Evolutionary conservation across 2,888 invertebrate species (phyloP), one percentile per base, ranked within the genome.

Genomic region (Eupithecia centaureata): DNA sequence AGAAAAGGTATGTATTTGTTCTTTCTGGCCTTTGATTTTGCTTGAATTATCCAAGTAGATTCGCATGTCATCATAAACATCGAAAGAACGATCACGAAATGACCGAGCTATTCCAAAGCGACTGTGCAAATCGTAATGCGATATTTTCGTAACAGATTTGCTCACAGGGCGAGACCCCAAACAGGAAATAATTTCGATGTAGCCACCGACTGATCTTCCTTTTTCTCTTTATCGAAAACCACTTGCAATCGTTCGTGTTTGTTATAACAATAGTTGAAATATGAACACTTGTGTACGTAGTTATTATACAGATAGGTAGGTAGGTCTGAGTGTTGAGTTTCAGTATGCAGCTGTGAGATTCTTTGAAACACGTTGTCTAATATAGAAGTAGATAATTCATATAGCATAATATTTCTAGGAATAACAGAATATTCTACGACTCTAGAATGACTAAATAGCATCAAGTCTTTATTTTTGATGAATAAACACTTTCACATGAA

Each of bases 121-220:
- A 76, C 73, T 83, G 76, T 83, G 82, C 80, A 83, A 84, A 85
- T 75, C 79, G 92, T 86, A 92, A 93, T 79, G 74, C 74, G 92
- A 93, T 93, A 92, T 89, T 92, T 91, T 90, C 80, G 82, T 83
- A 81, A 86, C 82, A 86, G 87, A 91, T 91, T 91, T 90, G 90
- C 87, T 85, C 79, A 84, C 80, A 83, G 92, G 92, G 91, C 86
- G 91, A 85, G 84, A 81, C 82, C 77, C 70, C 76, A 83, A 86
- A 90, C 91, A 91, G 92, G 92, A 91, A 90, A 86, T 86, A 85
- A 82, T 82, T 82, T 82, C 77, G 82, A 87, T 92, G 92, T 89
- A 85, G 82, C 88, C 83, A 85, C 85, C 79, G 81, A 83, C 79
- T 82, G 81, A 79, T 83, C 83, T 82, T 84, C 76, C 79, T 76